Base-by-base conservation (phyloP, 2,888 invertebrate species). In the Drosophila paranaensis region DNA sequence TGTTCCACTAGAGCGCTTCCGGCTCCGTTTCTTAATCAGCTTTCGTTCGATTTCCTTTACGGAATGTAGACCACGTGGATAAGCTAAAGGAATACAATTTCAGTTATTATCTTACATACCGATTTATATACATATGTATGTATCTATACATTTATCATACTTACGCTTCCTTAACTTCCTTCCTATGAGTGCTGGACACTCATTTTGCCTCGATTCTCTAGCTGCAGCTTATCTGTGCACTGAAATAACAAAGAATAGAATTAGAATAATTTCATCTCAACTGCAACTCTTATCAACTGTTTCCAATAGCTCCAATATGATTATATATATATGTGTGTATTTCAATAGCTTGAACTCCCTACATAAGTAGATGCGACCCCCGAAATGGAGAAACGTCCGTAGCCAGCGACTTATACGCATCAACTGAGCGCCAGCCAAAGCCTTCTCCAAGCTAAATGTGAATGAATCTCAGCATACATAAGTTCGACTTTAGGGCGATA, bases 21-120 rank as follows among this genome's bases (percentile, higher is more conserved):
- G 84, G 84, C 80, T 76, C 74, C 54, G 74, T 64, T 81, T 81
- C 74, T 9, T 86, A 84, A 84, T 84, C 84, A 84, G 84, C 67
- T 61, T 60, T 82, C 69, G 73, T 67, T 82, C 77, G 55, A 57
- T 61, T 82, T 82, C 77, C 79, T 69, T 65, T 35, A 13, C 16
- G 39, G 53, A 51, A 39, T 63, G 48, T 63, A 39, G 30, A 64
- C 55, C 83, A 82, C 81, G 81, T 82, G 81, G 54, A 71, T 62
- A 60, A 55, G 51, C 64, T 48, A 30, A 20, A 20, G 37, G 57
- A 40, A 11, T 27, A 6, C 16, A 33, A 5, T 27, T 46, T 16
- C 6, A 5, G 6, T n/a, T 6, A 11, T 1, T 20, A 25, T n/a
- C n/a, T 14, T 13, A 6, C n/a, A 8, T 13, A 14, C 9, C 2